phyloP scores from a whole-genome alignment of 30 jellyfish, hydroid and myxozoan genomes.

The Euphysa ruthae region DNA sequence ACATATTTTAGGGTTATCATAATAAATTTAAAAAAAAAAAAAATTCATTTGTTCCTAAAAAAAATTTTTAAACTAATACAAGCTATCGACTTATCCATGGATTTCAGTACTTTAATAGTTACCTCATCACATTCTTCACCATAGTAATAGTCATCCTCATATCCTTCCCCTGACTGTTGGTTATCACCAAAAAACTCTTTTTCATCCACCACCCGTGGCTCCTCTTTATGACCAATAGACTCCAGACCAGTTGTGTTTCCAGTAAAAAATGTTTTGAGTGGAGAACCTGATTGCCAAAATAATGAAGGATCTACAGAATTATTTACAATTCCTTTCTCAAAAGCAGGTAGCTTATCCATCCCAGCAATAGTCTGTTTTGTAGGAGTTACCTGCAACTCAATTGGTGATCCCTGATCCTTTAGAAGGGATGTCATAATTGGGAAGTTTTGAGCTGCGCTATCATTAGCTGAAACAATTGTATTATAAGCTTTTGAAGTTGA shows the following conservation, averaged over 20 bases:
- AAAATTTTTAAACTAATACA: no score
- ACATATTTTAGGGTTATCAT: no score
- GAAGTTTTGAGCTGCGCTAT: constrained; percentile 3
- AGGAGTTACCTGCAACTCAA: constrained; percentile 2
- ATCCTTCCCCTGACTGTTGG: constrained; percentile 49
- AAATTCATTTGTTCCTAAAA: no score
- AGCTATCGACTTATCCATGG: no score
- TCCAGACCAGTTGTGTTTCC: constrained; percentile 36
- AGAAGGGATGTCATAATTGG: constrained; percentile 31
- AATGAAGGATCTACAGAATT: constrained; percentile 37
- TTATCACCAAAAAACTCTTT: constrained; percentile 31
- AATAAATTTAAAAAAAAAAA: no score
- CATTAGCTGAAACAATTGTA: neutral
- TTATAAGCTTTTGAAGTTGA: neutral
- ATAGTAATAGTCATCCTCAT: constrained; percentile 7
- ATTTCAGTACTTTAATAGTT: no score
- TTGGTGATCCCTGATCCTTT: neutral
- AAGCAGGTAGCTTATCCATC: constrained; percentile 31
- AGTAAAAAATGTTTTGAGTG: constrained; percentile 15
- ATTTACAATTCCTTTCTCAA: constrained; percentile 31
- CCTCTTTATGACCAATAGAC: constrained; percentile 35
- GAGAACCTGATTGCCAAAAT: constrained; percentile 27
- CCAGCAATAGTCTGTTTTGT: constrained; percentile 6
- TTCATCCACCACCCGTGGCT: constrained; percentile 39
- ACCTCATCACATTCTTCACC: constrained; percentile 20